These are phyloP conservation scores for Blera fallax DNA, from an alignment of 2,888 invertebrate species.

Conservation along the genomic window DNA sequence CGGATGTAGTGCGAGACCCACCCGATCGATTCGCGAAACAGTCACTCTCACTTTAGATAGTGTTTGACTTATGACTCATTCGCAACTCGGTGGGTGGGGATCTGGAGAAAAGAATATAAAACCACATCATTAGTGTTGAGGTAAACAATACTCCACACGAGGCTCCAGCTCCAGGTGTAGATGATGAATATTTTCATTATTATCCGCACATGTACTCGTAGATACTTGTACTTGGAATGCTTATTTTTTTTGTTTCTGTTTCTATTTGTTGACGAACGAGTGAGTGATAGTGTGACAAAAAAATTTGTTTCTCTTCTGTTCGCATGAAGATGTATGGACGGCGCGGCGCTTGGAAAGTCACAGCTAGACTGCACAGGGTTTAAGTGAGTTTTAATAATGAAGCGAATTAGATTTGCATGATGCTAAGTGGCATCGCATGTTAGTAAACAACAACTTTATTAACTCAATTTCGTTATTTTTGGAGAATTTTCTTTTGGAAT, in stretches of 20 bases:
- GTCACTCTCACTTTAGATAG: constrained; percentile 21
- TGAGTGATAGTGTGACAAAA: background rate
- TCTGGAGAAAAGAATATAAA: background rate
- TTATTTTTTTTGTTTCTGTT: background rate
- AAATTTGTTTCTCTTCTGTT: background rate
- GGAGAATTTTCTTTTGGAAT: background rate
- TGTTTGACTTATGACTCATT: constrained; percentile 36
- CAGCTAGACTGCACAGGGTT: background rate
- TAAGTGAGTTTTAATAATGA: constrained; percentile 39
- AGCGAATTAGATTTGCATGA: constrained; percentile 18
- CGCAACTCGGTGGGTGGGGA: too few species aligned
- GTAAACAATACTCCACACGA: constrained; percentile 19
- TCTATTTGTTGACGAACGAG: constrained; percentile 1
- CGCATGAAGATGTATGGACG: background rate
- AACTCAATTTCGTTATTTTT: background rate
- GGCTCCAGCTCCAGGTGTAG: constrained; percentile 26
- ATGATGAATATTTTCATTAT: constrained; percentile 44
- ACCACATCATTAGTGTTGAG: constrained; percentile 16
- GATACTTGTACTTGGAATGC: background rate
- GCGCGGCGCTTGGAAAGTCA: background rate
- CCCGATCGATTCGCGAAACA: constrained; percentile 2
- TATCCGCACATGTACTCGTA: background rate
- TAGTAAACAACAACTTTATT: constrained; percentile 20
- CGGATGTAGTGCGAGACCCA: background rate
- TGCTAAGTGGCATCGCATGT: constrained; percentile 31